Conservation (phyloP, 2,797 vertebrate species). For the Sebastes jordani region DNA sequence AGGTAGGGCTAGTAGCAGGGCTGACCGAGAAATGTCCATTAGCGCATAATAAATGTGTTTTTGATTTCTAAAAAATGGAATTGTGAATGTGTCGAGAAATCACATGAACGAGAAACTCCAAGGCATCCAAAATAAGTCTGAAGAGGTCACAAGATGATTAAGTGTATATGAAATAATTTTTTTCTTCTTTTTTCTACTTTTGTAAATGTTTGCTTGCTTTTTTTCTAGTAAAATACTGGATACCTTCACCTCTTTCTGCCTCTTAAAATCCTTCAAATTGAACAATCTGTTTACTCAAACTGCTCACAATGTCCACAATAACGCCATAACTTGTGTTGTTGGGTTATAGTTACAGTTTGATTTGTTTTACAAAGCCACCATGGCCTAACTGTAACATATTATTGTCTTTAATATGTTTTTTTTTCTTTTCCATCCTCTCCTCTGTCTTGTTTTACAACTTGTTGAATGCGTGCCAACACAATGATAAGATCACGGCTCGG, state of each 20-base stretch:
- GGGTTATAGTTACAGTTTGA: neutral
- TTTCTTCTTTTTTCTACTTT: no score
- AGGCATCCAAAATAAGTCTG: neutral
- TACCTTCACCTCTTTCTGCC: neutral
- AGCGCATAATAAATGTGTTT: neutral
- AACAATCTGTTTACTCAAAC: neutral
- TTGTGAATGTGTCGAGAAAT: neutral
- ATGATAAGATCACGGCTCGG: neutral
- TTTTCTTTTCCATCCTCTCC: neutral
- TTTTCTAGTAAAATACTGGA: neutral
- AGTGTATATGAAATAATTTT: neutral
- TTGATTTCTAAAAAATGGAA: rapidly evolving
- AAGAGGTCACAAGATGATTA: neutral
- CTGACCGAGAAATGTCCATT: neutral
- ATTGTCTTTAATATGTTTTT: neutral
- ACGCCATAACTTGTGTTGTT: neutral
- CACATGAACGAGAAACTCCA: neutral
- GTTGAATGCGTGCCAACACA: neutral
- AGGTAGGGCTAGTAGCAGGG: rapidly evolving
- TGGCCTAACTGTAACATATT: neutral
- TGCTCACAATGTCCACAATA: neutral
- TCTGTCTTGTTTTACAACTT: neutral
- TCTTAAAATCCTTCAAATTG: neutral
- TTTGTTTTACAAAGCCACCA: neutral
- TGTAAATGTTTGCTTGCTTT: neutral